Base-by-base conservation (phyloP, 2,888 invertebrate genomes). In the Chaitophorus viminalis region DNA sequence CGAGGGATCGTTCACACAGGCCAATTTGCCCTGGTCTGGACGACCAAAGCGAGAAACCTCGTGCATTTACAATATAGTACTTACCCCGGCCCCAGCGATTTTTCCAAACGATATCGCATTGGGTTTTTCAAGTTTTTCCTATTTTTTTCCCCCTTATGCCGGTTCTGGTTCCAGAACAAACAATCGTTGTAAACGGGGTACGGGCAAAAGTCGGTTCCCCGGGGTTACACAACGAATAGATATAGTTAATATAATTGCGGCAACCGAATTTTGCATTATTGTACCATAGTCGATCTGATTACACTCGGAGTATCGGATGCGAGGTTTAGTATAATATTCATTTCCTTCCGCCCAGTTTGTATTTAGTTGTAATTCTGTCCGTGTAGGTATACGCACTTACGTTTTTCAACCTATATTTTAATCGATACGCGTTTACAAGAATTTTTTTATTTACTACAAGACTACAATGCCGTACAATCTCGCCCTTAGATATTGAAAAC, bases 1-100 rank as follows among this genome's bases (percentile, higher is more conserved):
- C 60, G 46, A 79, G 72, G 74, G 74, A 81, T 81, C 79, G 79
- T 87, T 87, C 79, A 79, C 87, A 81, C 87, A 18, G 65, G 81
- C 74, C 79, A 79, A 87, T 75, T 79, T 70, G 5, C 46, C 46
- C 46, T n/a, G n/a, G n/a, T 76, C 65, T 46, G 76, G 46, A 84
- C 33, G 60, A 18, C n/a, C n/a, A n/a, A 5, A 25, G 6, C 60
- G 60, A 6, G 0, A 25, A 70, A 46, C 39, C 68, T 25, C n/a
- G n/a, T n/a, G n/a, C n/a, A n/a, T n/a, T n/a, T n/a, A n/a, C n/a
- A n/a, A n/a, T n/a, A n/a, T n/a, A n/a, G n/a, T n/a, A 31, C 29
- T 31, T 14, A 31, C 17, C 11, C 2, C 9, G 6, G 14, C 46
- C 46, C 3, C 39, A 1, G 39, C 6, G 14, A 11, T 14, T 21